A percentile compares a stretch with the other conserved stretches of the same genome.
These are phyloP conservation scores for Chionomys nivalis DNA, from an alignment of 2,113 vertebrate species.

Conservation along the genomic window DNA sequence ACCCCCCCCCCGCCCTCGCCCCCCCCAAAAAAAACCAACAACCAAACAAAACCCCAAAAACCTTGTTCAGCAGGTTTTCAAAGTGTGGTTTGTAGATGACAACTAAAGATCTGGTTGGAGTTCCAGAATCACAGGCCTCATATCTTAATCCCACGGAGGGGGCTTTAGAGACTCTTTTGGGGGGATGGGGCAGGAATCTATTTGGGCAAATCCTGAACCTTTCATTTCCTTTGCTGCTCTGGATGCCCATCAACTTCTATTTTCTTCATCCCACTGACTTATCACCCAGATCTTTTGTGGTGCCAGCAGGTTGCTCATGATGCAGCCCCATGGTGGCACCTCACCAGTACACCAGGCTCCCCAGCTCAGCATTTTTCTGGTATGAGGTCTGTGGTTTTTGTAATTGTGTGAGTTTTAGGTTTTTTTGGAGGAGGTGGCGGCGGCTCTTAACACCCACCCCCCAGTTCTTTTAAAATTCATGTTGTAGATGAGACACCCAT, in stretches of 20 bases:
- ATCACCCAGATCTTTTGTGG: neutral
- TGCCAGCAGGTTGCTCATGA: neutral
- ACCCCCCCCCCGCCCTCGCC: neutral
- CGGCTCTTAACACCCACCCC: no score
- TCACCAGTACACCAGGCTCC: neutral
- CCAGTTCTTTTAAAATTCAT: neutral
- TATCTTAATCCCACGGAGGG: neutral
- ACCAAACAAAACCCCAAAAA: neutral
- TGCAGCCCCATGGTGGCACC: neutral
- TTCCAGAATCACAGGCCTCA: neutral
- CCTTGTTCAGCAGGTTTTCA: neutral
- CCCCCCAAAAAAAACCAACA: neutral
- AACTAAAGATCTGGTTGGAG: neutral
- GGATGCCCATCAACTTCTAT: neutral
- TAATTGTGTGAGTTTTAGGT: neutral
- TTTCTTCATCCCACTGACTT: fast-evolving
- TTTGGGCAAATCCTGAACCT: neutral
- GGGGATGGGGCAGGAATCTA: no score
- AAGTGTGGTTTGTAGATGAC: neutral
- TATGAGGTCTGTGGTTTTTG: neutral
- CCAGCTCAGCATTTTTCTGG: neutral
- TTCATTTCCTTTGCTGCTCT: neutral
- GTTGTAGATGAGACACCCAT: neutral
- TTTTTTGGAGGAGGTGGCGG: neutral
- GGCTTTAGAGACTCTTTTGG: neutral